Evolutionary conservation across 2,113 vertebrate species (phyloP).

Genomic region (Elaphurus davidianus): DNA sequence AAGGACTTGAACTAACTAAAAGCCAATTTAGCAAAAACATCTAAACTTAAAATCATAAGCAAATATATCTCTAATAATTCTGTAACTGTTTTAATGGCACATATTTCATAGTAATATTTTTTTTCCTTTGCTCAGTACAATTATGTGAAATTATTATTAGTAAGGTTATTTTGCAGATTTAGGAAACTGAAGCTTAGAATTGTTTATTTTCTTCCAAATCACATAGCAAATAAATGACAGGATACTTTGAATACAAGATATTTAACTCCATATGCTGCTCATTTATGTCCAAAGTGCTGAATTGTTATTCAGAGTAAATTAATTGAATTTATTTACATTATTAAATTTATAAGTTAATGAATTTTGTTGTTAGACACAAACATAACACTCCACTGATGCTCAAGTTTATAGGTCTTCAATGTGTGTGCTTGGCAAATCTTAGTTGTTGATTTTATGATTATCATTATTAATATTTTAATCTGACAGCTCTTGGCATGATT

Average conservation of each 20-base stretch:
- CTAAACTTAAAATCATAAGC: background rate
- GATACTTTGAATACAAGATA: background rate
- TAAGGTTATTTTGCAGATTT: background rate
- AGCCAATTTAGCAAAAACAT: background rate
- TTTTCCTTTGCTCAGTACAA: background rate
- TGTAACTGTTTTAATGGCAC: background rate
- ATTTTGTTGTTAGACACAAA: background rate
- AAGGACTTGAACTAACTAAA: background rate
- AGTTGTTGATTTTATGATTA: conserved; percentile 24
- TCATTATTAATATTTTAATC: conserved; percentile 46
- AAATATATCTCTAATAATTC: background rate
- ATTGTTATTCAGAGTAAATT: background rate
- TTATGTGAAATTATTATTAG: background rate
- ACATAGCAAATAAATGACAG: background rate
- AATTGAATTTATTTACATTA: background rate
- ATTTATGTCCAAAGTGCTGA: background rate
- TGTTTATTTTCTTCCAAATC: background rate
- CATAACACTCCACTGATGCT: background rate
- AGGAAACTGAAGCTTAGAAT: background rate
- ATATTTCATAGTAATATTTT: background rate
- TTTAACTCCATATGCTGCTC: background rate
- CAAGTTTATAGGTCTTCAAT: background rate
- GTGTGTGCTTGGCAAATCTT: background rate
- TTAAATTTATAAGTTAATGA: background rate
- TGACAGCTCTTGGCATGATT: conserved; percentile 35